Evolutionary conservation across 2,113 vertebrate genomes (phyloP), one percentile per base, ranked within the genome.

Genomic region (Chunga burmeisteri): DNA sequence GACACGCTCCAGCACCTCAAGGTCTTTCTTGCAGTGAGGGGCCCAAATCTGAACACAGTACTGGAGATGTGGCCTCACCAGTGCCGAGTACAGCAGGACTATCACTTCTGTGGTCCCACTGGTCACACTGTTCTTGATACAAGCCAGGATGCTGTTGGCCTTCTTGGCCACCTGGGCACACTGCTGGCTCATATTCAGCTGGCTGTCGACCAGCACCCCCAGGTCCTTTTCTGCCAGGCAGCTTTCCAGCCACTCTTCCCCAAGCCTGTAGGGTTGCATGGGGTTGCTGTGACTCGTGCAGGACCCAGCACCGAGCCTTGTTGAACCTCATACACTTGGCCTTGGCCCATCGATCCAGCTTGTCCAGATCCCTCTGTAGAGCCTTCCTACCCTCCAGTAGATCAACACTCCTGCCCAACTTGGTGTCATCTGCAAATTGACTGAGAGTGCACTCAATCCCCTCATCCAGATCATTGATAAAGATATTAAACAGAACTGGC

Each of bases 251-350:
- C 4, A 29, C 25, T 44, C 32, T 81, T 44, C 19, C 40, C 19
- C 6, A 32, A 58, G 53, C 22, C 27, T 34, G 13, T 32, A 49
- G 10, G 16, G 1, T 25, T 61, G 19, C 38, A 38, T 22, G 29
- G 22, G 17, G 22, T 66, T 74, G 40, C 7, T 74, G 25, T 84
- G 56, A 16, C 22, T 4, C 34, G 26, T 32, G 25, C 20, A 68
- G 46, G 13, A 68, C 8, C 20, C 0, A 0, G 7, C 36, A 44
- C 20, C 44, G 2, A 1, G 17, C n/a, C 11, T 58, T 58, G 10
- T 29, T n/a, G 20, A 74, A 66, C 2, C 21, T 47, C 22, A n/a
- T n/a, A 18, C 13, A 16, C 2, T 6, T 15, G 11, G 32, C 16
- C 49, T 66, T 1, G 1, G 10, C 23, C 62, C 38, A 38, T 46